These are phyloP conservation scores for Cheilosia grossa DNA, from an alignment of 2,888 invertebrate species.

Conservation along the genomic window DNA sequence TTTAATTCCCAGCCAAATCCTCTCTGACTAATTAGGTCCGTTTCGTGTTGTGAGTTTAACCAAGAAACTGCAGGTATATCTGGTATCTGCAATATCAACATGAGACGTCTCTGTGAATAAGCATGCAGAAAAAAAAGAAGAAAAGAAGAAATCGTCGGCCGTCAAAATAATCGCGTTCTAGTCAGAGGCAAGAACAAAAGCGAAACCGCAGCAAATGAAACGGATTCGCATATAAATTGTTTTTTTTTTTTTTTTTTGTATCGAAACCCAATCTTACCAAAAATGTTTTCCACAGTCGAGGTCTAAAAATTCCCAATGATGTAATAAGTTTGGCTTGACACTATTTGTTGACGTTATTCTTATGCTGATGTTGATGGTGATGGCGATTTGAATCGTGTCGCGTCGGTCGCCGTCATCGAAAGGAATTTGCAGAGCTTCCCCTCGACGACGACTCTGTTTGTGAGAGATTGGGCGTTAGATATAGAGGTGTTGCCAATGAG, in stretches of 20 bases:
- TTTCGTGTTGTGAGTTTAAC: slow-evolving; percentile 18
- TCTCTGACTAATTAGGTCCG: slow-evolving; percentile 28
- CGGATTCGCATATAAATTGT: slow-evolving; percentile 39
- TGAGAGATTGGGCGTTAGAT: background rate
- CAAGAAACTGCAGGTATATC: slow-evolving; percentile 34
- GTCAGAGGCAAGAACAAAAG: slow-evolving; percentile 41
- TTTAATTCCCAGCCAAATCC: slow-evolving; percentile 27
- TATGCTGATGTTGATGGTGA: slow-evolving; percentile 6
- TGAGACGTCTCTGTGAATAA: slow-evolving; percentile 7
- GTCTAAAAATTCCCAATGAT: slow-evolving; percentile 67
- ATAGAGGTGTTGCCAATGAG: slow-evolving; percentile 21
- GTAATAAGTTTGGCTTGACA: slow-evolving; percentile 62
- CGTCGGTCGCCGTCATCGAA: slow-evolving; percentile 51
- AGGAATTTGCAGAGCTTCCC: slow-evolving; percentile 46
- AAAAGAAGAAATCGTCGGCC: slow-evolving; percentile 13
- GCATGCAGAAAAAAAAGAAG: background rate
- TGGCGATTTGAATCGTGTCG: slow-evolving; percentile 1
- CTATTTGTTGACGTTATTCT: slow-evolving; percentile 33
- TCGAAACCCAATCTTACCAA: background rate
- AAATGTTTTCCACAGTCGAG: slow-evolving; percentile 18
- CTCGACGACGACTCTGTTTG: background rate
- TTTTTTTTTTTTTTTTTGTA: slow-evolving; percentile 6
- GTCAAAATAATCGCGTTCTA: slow-evolving; percentile 32
- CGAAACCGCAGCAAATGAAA: slow-evolving; percentile 41
- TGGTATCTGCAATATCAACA: slow-evolving; percentile 28